Evolutionary conservation across 1,140 invertebrate species (phyloP), one percentile per base, ranked within the genome.

Genomic region (Metopolophium dirhodum): DNA sequence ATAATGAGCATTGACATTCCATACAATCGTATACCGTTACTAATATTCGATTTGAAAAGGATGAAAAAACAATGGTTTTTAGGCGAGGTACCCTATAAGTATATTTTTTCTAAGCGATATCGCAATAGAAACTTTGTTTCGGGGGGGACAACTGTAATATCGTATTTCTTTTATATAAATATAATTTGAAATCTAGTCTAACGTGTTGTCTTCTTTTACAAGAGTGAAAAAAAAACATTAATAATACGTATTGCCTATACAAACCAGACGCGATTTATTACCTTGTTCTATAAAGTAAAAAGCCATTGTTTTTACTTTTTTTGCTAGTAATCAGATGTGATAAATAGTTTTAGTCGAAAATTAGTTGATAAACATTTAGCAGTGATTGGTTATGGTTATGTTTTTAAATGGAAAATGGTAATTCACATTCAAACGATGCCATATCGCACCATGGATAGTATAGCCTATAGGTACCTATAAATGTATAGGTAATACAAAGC

Each of bases 1-100:
- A 83, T 57, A 86, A 93, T 85, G 91, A 93, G 49, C 91, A 37
- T 93, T 93, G 82, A 93, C 82, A 93, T 92, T 83, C 77, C 82
- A 9, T 45, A 83, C 77, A 54, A 85, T 54, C 35, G 91, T 85
- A 83, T 54, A 93, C 91, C 91, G 91, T 93, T 93, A 93, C 91
- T 93, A 93, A 86, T 93, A 86, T 86, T 93, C 82, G 45, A 54
- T 82, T 83, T 85, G 82, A 93, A 93, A 93, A 92, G 45, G 47
- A 92, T 35, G 49, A 37, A 86, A 57, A 93, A 93, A 93, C 54
- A 90, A 90, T 68, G 54, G 89, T 45, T 90, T 90, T 90, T 61
- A 68, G 89, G 18, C 11, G 37, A 54, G 49, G 83, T 57, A 54
- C 49, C 22, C 30, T n/a, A 54, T 35, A 51, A 35, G 41, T 54